Evolutionary conservation across 2,113 vertebrate genomes (phyloP), one percentile per base, ranked within the genome.

Genomic region (Myanophis thanlyinensis): DNA sequence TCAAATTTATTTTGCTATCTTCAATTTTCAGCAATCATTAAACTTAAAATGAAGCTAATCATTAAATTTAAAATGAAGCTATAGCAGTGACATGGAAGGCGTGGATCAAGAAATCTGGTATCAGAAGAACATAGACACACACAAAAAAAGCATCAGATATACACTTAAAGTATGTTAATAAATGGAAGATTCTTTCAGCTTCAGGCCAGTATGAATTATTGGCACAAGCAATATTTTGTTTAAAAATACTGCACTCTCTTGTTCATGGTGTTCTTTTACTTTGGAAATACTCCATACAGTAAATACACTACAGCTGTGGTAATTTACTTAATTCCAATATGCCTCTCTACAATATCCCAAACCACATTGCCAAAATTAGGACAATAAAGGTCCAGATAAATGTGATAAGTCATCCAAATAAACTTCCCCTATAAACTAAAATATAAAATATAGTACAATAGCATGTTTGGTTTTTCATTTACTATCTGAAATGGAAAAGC

Each of bases 401-500:
- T 10, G 35, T 80, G 35, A 22, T 22, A 80, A 44, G 35, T 22
- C 73, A 80, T 22, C 67, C 6, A 80, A 80, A 40, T 6, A n/a
- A n/a, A n/a, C 20, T 44, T 80, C 18, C 3, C 35, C 18, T 22
- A 80, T 80, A 80, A 80, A 22, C 73, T 80, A 44, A 80, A 44
- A 44, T 80, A 30, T 59, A 90, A 85, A 89, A 87, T 85, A 25
- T 18, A 35, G 85, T 30, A n/a, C 8, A 88, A 51, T 46, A 85
- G 44, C 48, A 62, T 44, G 93, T 80, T 10, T 93, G 30, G 89
- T 53, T 54, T 87, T 85, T 80, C 0, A 0, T 67, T 89, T 27
- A 92, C 85, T 54, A 91, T 89, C 91, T 93, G 54, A 90, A 95
- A 93, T 87, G 91, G 93, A 92, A 90, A 73, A 92, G 85, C 84